Conservation (phyloP, 2,888 invertebrate genomes). For the Chrysomela aeneicollis region DNA sequence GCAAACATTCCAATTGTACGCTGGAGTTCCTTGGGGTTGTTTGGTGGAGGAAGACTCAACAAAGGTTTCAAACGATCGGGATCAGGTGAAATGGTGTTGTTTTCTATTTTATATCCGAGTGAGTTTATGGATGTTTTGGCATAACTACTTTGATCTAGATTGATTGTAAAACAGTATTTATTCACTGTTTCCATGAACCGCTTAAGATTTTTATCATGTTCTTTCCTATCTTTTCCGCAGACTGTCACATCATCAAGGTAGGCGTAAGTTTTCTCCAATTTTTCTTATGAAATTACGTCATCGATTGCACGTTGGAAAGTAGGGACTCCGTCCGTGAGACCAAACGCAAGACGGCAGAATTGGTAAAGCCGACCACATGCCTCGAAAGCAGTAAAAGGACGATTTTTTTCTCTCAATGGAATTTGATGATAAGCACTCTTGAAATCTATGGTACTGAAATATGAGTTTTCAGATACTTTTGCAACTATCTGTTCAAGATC, state of each 20-base stretch:
- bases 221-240: not conserved
- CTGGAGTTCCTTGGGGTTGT: conserved; percentile 2
- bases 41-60: conserved; percentile 6
- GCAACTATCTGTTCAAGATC: conserved; percentile 19
- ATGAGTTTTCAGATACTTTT: conserved; percentile 7
- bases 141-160: not conserved
- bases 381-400: conserved; percentile 9
- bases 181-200: not conserved
- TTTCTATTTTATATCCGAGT: not conserved
- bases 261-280: not conserved
- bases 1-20: conserved; percentile 9
- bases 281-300: not conserved
- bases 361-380: too few species aligned
- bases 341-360: too few species aligned
- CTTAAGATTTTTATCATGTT: conserved; percentile 7
- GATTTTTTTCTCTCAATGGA: conserved; percentile 14
- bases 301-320: not conserved
- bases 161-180: not conserved
- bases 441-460: conserved; percentile 24
- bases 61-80: not conserved
- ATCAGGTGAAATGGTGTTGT: not conserved
- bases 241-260: not conserved
- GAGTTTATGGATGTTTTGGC: not conserved
- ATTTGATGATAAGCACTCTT: too few species aligned
- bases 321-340: too few species aligned